Base-by-base conservation (phyloP, 1,140 invertebrate genomes). In the Ectropis grisescens region DNA sequence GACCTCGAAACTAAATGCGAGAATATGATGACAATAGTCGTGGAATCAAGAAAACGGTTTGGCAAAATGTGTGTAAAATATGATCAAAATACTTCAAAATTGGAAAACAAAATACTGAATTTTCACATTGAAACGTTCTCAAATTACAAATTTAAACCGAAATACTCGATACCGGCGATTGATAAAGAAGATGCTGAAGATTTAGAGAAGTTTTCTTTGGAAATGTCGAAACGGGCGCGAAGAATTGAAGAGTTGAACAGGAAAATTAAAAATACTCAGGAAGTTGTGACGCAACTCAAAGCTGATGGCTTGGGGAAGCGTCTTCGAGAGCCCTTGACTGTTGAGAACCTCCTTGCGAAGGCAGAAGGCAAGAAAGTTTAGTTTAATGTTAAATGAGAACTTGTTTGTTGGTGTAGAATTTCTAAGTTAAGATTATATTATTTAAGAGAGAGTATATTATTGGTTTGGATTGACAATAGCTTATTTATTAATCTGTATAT, bases 61-160 rank as follows among this genome's bases (percentile, higher is more conserved):
- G 69, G 74, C 0, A 69, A 70, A 42, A 64, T 66, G 42, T 75
- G 67, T 11, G 28, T 58, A 0, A 67, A 75, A 2, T 79, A 79
- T 22, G 47, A 70, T 24, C 50, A 58, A 10, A 79, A 75, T 47
- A 55, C 41, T 2, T 49, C 57, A 4, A 5, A 59, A 0, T 46
- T 75, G 16, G 65, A 69, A 31, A 68, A 71, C 12, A 67, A 69
- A 49, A 43, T 69, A n/a, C 27, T 75, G 1, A 67, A 71, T 19
- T 41, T 68, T 12, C 49, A 67, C 38, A 29, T 79, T 0, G 53
- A 67, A 33, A 57, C 51, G 0, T 52, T 72, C 2, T 42, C 61
- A 0, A 65, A 58, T 13, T 49, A 52, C 22, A 47, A 41, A 29
- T 65, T 60, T 12, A 70, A 70, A 30, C 44, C 60, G 0, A 71